Percentiles rank a stretch among this genome's conserved stretches.
Evolutionary conservation across 2,797 vertebrate genomes (phyloP).

Genomic region (Ctenochaetus hawaiiensis): DNA sequence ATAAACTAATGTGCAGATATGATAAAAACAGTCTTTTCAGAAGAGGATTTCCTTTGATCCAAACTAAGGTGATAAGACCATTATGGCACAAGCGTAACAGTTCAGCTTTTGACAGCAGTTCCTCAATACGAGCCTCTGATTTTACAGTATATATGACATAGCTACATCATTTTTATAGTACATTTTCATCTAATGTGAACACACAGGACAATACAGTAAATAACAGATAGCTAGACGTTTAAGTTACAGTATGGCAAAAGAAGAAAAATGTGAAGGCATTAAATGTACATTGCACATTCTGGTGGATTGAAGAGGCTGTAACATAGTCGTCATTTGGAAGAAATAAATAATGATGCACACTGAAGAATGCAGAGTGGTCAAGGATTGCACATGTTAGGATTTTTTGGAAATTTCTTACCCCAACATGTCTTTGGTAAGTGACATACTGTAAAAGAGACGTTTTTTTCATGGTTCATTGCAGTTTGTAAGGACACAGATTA

Average conservation of each 20-base stretch:
- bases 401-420: neutral
- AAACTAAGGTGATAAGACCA: slow-evolving; percentile 6
- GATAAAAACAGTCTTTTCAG: slow-evolving; percentile 18
- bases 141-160: slow-evolving; percentile 26
- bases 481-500: neutral
- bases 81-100: slow-evolving; percentile 13
- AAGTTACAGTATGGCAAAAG: slow-evolving; percentile 28
- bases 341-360: slow-evolving; percentile 33
- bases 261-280: slow-evolving; percentile 11
- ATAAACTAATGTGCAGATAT: slow-evolving; percentile 18
- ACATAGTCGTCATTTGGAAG: slow-evolving; percentile 7
- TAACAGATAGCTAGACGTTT: slow-evolving; percentile 7
- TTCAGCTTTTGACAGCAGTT: slow-evolving; percentile 17
- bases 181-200: slow-evolving; percentile 39
- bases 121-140: slow-evolving; percentile 1
- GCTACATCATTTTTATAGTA: slow-evolving; percentile 9
- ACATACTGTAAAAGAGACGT: neutral
- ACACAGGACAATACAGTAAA: slow-evolving; percentile 8
- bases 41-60: neutral
- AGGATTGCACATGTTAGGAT: neutral
- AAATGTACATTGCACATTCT: slow-evolving; percentile 28
- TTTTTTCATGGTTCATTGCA: neutral
- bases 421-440: neutral
- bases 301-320: slow-evolving; percentile 35
- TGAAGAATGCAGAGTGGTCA: neutral